phyloP scores from a whole-genome alignment of 2,888 invertebrate genomes.

The Zygothrica quintamaculata region DNA sequence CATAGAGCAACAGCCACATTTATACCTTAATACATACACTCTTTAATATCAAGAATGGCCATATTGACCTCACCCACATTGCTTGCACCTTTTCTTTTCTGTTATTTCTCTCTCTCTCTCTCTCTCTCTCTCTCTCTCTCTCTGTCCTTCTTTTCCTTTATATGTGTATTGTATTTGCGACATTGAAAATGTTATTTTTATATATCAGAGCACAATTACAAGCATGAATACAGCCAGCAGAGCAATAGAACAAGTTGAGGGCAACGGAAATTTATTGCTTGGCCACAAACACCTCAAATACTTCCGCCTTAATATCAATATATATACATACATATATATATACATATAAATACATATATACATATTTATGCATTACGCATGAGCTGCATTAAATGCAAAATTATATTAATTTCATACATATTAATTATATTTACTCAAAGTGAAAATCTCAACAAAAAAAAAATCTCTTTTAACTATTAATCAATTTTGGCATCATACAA shows the following conservation, averaged over 20 bases:
- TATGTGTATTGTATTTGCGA: no score
- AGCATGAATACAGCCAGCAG: no score
- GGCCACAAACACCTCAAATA: conserved; percentile 29
- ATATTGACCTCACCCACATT: conserved; percentile 73
- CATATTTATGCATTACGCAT: not conserved
- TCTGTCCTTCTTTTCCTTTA: no score
- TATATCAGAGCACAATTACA: not conserved
- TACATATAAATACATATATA: not conserved
- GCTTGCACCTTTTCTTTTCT: conserved; percentile 42
- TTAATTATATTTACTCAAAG: not conserved
- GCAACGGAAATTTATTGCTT: conserved; percentile 43
- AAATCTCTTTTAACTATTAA: no score
- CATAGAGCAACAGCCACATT: no score
- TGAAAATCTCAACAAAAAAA: no score
- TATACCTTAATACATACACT: no score
- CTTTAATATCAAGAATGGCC: conserved; percentile 23
- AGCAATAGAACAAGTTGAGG: conserved; percentile 10
- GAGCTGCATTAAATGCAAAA: no score
- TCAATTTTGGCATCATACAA: no score
- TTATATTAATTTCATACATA: not conserved
- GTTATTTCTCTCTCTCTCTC: no score
- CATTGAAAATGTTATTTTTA: conserved; percentile 66
- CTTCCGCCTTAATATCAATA: conserved; percentile 53
- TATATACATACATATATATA: conserved; percentile 10
- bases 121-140: no score